A percentile compares a stretch with the other conserved stretches of the same genome.
These are phyloP conservation scores for Caenorhabditis auriculariae DNA, from an alignment of 2,888 invertebrate genomes.

Conservation along the genomic window DNA sequence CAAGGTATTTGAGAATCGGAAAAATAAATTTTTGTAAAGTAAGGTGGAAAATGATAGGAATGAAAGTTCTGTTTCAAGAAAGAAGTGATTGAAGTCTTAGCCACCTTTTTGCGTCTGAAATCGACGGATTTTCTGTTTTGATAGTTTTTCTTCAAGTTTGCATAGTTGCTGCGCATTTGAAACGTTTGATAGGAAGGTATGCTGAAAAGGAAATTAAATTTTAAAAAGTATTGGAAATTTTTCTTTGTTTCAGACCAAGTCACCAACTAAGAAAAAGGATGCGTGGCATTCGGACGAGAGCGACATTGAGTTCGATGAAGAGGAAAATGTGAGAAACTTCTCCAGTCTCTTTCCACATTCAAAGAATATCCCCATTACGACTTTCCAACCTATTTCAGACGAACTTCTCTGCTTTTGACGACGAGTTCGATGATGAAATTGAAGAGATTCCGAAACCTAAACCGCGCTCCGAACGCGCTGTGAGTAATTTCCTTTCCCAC, in stretches of 20 bases:
- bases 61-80: too few relatives aligned
- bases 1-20: too few relatives aligned
- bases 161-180: too few relatives aligned
- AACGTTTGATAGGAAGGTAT: too few relatives aligned
- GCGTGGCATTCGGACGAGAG: slow-evolving; percentile 24
- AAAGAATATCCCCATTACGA: not conserved
- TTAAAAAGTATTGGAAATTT: too few relatives aligned
- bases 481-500: slow-evolving; percentile 8
- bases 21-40: not conserved
- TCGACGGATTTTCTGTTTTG: too few relatives aligned
- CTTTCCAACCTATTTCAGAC: not conserved
- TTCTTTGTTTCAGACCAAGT: too few relatives aligned
- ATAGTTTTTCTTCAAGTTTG: too few relatives aligned
- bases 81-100: too few relatives aligned
- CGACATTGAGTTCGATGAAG: slow-evolving; percentile 18
- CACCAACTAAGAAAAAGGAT: slow-evolving; percentile 14
- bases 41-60: not conserved
- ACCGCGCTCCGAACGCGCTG: slow-evolving; percentile 6
- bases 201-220: too few relatives aligned
- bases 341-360: not conserved
- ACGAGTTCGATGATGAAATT: slow-evolving; percentile 3
- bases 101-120: too few relatives aligned
- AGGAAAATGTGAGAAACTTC: not conserved
- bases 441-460: slow-evolving; percentile 12
- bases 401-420: not conserved